phyloP scores from a whole-genome alignment of 2,113 vertebrate species.

The Aptenodytes forsteri region DNA sequence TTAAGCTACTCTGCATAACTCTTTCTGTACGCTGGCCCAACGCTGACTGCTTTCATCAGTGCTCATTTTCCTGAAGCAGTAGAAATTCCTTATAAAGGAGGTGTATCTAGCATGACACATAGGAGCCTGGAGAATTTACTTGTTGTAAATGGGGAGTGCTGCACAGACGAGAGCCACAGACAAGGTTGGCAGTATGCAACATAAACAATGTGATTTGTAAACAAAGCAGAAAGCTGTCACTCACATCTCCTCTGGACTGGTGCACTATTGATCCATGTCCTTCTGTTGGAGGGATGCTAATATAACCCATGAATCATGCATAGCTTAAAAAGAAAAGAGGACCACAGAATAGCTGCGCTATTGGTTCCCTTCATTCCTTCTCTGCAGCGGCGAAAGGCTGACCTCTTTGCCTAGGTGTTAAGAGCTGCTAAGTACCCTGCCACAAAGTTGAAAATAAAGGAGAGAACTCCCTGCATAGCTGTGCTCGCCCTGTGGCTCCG shows the following conservation, averaged over 20 bases:
- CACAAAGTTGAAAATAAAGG: background rate
- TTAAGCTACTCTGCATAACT: background rate
- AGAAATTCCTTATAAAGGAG: background rate
- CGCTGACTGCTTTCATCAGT: background rate
- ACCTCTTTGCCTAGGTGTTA: background rate
- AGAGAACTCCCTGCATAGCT: background rate
- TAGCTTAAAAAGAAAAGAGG: background rate
- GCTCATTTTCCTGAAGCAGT: background rate
- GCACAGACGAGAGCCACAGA: background rate
- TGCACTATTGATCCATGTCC: background rate
- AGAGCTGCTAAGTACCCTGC: background rate
- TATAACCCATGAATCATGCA: background rate
- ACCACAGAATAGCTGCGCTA: background rate
- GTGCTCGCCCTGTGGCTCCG: accelerated
- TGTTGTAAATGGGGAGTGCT: background rate
- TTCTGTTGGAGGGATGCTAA: background rate
- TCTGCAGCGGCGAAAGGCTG: background rate
- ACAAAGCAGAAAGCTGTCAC: background rate
- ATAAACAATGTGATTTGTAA: background rate
- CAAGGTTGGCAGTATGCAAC: background rate
- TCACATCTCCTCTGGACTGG: background rate
- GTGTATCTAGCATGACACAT: background rate
- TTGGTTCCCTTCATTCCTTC: background rate
- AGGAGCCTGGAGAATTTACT: background rate
- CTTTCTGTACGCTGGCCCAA: background rate